These are phyloP conservation scores for Pheosia gnoma DNA, from an alignment of 2,888 invertebrate species.

Conservation along the genomic window DNA sequence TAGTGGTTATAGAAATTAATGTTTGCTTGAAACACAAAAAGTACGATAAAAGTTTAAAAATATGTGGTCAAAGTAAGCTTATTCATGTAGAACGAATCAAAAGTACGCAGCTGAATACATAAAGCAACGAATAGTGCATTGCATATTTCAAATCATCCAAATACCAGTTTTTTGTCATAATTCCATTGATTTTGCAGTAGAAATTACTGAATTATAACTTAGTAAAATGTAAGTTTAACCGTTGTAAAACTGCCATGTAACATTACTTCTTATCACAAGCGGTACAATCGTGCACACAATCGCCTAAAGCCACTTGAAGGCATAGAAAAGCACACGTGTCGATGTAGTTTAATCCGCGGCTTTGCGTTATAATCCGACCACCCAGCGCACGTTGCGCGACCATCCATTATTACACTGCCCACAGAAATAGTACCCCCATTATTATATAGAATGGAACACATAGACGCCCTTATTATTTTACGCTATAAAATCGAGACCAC, in stretches of 20 bases:
- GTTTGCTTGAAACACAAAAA: slow-evolving; percentile 30
- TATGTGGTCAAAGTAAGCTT: slow-evolving; percentile 23
- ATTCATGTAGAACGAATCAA: background rate
- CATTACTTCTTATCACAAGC: slow-evolving; percentile 40
- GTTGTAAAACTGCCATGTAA: slow-evolving; percentile 5
- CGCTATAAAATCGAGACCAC: slow-evolving; percentile 77
- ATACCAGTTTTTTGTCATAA: too few relatives aligned
- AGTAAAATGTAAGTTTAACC: background rate
- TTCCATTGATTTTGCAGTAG: too few relatives aligned
- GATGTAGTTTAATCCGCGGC: slow-evolving; percentile 76
- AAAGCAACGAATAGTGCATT: background rate
- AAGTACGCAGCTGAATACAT: slow-evolving; percentile 24
- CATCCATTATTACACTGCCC: slow-evolving; percentile 68
- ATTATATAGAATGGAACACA: slow-evolving; percentile 74
- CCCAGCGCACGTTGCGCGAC: slow-evolving; percentile 64
- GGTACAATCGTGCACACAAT: slow-evolving; percentile 63
- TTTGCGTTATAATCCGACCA: slow-evolving; percentile 79
- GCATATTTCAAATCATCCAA: too few relatives aligned
- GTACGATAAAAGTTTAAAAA: slow-evolving; percentile 9
- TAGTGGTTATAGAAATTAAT: slow-evolving; percentile 28
- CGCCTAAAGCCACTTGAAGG: slow-evolving; percentile 72
- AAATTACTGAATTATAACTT: too few relatives aligned
- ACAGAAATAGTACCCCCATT: slow-evolving; percentile 73
- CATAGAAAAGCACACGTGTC: slow-evolving; percentile 76
- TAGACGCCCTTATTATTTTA: slow-evolving; percentile 77